Conservation (phyloP, 2,888 invertebrate species). For the Cremastobaeus sp. region DNA sequence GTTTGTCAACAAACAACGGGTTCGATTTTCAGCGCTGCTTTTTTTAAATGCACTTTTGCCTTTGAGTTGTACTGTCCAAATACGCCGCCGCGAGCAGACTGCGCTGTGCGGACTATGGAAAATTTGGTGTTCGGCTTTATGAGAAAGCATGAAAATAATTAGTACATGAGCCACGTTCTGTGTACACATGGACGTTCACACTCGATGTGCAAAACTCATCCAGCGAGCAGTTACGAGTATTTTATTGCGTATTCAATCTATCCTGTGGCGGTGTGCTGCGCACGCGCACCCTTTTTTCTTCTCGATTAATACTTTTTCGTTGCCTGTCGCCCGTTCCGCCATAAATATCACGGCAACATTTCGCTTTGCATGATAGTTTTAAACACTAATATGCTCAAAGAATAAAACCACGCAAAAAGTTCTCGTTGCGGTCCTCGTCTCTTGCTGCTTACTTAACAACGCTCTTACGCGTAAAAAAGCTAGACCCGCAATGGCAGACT, state of each 20-base stretch:
- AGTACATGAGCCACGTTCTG: constrained; percentile 57
- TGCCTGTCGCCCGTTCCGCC: constrained; percentile 31
- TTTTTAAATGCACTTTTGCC: too few relatives aligned
- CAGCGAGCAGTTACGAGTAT: constrained; percentile 60
- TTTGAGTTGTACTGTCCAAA: too few relatives aligned
- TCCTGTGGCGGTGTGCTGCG: constrained; percentile 58
- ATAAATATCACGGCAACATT: constrained; percentile 52
- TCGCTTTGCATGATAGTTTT: constrained; percentile 51
- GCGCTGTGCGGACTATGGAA: constrained; percentile 39
- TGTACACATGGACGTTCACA: constrained; percentile 44
- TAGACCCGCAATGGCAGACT: not conserved
- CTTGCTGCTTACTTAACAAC: constrained; percentile 25
- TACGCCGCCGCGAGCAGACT: constrained; percentile 15
- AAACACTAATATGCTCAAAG: constrained; percentile 45
- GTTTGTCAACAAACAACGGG: constrained; percentile 15
- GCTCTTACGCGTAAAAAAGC: constrained; percentile 22
- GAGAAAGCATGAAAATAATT: constrained; percentile 64
- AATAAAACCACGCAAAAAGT: constrained; percentile 33
- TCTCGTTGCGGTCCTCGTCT: not conserved
- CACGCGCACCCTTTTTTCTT: constrained; percentile 53
- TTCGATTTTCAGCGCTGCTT: too few relatives aligned
- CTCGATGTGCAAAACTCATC: constrained; percentile 41
- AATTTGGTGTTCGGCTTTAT: constrained; percentile 61
- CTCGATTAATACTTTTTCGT: constrained; percentile 46
- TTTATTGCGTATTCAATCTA: constrained; percentile 68